Percentiles rank a stretch among this genome's conserved stretches.
Evolutionary conservation across 1,140 invertebrate genomes (phyloP).

Genomic region (Drosophila bocqueti): DNA sequence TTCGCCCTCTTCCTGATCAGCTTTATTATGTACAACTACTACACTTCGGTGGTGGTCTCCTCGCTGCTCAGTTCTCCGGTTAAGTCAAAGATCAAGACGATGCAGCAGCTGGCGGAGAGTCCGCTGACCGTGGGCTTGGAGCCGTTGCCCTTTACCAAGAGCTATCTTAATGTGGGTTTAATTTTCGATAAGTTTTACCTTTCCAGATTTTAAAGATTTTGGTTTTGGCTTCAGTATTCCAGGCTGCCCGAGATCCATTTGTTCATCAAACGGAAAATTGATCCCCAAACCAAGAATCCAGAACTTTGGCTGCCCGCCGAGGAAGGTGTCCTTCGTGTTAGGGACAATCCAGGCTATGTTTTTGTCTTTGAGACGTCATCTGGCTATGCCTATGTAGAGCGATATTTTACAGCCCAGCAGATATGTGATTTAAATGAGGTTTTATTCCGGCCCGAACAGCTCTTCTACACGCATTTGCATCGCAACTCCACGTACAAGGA

Average conservation of each 20-base stretch:
- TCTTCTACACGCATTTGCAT: slow-evolving; percentile 65
- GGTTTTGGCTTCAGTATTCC: slow-evolving; percentile 46
- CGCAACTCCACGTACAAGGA: slow-evolving; percentile 78
- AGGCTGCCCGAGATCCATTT: slow-evolving; percentile 55
- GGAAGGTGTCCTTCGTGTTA: slow-evolving; percentile 64
- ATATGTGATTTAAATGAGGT: slow-evolving; percentile 81
- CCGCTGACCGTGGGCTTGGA: slow-evolving; percentile 69
- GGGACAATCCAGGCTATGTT: slow-evolving; percentile 75
- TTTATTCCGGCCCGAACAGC: slow-evolving; percentile 62
- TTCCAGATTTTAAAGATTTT: background rate
- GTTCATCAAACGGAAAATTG: slow-evolving; percentile 68
- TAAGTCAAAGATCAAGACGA: slow-evolving; percentile 72
- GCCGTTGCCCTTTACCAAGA: slow-evolving; percentile 66
- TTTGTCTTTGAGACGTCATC: slow-evolving; percentile 67
- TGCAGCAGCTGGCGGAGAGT: slow-evolving; percentile 78
- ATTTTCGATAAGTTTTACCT: no score
- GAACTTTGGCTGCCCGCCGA: slow-evolving; percentile 70
- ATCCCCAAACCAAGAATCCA: slow-evolving; percentile 42
- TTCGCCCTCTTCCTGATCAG: slow-evolving; percentile 67
- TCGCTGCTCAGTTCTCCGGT: slow-evolving; percentile 75
- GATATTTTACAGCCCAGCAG: slow-evolving; percentile 63
- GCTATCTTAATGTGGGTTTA: slow-evolving; percentile 74
- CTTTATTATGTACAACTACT: slow-evolving; percentile 84
- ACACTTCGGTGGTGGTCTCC: slow-evolving; percentile 79
- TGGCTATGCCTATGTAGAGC: slow-evolving; percentile 68